Percentiles rank a stretch among this genome's conserved stretches.
Evolutionary conservation across 37 sponge, comb jelly and placozoan species (phyloP).

Genomic region (Halichondria panicea): DNA sequence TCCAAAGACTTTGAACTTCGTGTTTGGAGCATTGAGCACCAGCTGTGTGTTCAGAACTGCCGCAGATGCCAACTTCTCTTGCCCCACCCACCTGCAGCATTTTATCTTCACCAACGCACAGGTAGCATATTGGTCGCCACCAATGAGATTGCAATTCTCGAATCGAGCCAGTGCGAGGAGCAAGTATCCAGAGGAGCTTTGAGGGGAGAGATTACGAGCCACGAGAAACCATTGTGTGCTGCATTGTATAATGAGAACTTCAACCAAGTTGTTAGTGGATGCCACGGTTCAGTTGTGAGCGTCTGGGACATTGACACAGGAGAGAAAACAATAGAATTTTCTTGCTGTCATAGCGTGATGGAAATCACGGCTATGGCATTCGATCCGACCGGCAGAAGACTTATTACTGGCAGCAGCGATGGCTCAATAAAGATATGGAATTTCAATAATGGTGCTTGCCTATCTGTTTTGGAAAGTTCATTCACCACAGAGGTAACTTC

Average conservation of each 20-base stretch:
- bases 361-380: conserved; percentile 97
- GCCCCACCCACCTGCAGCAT: conserved; percentile 66
- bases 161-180: conserved; percentile 28
- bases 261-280: conserved; percentile 93
- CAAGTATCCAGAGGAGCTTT: conserved; percentile 4
- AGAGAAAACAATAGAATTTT: conserved; percentile 91
- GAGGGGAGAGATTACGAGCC: conserved; percentile 53
- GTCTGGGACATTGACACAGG: conserved; percentile 96
- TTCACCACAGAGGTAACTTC: conserved; percentile 61
- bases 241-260: conserved; percentile 92
- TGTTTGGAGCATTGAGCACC: conserved; percentile 89
- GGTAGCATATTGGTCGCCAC: conserved; percentile 73
- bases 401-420: conserved; percentile 87
- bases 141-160: conserved; percentile 61
- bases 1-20: conserved; percentile 84
- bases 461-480: conserved; percentile 50
- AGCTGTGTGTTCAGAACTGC: conserved; percentile 85
- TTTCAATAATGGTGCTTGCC: conserved; percentile 95
- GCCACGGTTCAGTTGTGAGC: conserved; percentile 81
- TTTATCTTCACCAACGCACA: conserved; percentile 67
- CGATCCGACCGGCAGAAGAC: conserved; percentile 79
- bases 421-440: conserved; percentile 96
- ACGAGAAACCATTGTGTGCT: conserved; percentile 77
- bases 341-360: conserved; percentile 72
- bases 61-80: conserved; percentile 43